Conservation (phyloP, 2,113 vertebrate species). For the Telmatochromis bifrenatus region DNA sequence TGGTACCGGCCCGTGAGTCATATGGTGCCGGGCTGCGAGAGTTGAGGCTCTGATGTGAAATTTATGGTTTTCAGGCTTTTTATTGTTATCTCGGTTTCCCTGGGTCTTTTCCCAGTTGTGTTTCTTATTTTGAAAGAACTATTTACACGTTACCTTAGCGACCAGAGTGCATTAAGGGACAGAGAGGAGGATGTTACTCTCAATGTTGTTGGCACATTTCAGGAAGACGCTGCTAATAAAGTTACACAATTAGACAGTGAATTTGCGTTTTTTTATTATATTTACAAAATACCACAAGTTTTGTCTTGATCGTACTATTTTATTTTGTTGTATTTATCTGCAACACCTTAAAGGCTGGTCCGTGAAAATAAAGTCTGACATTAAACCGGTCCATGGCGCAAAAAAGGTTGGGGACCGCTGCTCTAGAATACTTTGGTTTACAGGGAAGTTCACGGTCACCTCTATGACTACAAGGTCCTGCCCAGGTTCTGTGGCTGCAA, state of each 20-base stretch:
- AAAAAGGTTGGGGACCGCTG: neutral
- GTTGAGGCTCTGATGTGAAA: neutral
- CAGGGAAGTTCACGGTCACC: neutral
- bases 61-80: neutral
- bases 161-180: neutral
- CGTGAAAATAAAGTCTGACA: neutral
- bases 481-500: neutral
- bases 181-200: neutral
- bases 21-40: neutral
- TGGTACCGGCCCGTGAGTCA: neutral
- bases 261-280: neutral
- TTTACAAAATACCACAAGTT: neutral
- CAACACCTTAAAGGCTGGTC: neutral
- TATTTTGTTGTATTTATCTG: neutral
- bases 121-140: neutral
- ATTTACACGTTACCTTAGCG: neutral
- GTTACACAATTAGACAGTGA: neutral
- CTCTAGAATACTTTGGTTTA: neutral
- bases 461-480: neutral
- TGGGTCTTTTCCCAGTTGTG: neutral
- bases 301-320: neutral
- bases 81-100: neutral
- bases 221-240: neutral
- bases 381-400: neutral
- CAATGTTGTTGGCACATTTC: neutral